Percentiles rank a stretch among this genome's conserved stretches.
These are phyloP conservation scores for Heteromormyrus szaboi DNA, from an alignment of 2,797 vertebrate species.

Conservation along the genomic window DNA sequence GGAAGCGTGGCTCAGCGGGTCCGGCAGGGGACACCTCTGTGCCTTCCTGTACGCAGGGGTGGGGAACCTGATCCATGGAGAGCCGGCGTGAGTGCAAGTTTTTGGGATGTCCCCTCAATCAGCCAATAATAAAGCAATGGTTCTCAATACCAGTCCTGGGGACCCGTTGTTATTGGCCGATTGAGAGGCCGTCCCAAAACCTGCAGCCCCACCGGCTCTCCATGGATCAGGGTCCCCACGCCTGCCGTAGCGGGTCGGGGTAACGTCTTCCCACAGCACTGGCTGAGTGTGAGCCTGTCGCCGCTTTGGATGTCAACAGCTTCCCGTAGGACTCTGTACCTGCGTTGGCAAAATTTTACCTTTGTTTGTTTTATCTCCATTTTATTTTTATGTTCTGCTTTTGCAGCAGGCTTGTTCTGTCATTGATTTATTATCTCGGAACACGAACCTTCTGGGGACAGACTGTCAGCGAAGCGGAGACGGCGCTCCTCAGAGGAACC, in stretches of 20 bases:
- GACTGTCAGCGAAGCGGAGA: neutral
- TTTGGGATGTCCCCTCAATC: neutral
- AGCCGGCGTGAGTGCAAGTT: neutral
- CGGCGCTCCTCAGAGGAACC: neutral
- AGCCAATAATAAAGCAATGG: neutral
- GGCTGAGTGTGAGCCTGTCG: neutral
- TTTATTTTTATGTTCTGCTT: neutral
- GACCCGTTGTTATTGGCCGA: neutral
- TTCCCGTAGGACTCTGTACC: neutral
- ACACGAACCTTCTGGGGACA: neutral
- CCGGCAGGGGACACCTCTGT: neutral
- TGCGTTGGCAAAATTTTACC: neutral
- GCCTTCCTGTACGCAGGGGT: neutral
- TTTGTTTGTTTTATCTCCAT: neutral
- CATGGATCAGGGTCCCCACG: neutral
- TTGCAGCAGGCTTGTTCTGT: neutral
- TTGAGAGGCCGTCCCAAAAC: neutral
- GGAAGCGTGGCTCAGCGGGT: neutral
- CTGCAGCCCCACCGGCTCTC: neutral
- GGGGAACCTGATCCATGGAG: neutral
- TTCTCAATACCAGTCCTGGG: neutral
- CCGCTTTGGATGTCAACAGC: neutral
- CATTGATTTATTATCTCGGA: neutral
- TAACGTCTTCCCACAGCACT: neutral
- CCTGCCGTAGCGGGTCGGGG: neutral